Conservation (phyloP, 2,888 invertebrate genomes). For the Spicauda simplicius region DNA sequence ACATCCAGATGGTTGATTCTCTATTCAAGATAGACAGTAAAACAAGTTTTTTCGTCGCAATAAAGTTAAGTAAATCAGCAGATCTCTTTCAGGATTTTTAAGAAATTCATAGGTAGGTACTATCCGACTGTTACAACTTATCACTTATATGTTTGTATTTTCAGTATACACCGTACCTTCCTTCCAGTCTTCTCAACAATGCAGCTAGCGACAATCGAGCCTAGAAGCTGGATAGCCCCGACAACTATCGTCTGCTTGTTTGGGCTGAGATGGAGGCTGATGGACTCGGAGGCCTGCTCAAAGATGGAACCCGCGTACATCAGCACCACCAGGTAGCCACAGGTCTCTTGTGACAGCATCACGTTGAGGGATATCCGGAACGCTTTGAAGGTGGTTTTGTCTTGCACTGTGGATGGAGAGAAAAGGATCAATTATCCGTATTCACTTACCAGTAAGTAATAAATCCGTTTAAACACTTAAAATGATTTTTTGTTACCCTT, state of each 20-base stretch:
- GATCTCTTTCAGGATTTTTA: too few relatives aligned
- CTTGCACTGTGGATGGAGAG: slow-evolving; percentile 58
- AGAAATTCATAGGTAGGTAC: too few relatives aligned
- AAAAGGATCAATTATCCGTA: too few relatives aligned
- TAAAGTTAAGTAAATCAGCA: too few relatives aligned
- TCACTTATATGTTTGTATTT: too few relatives aligned
- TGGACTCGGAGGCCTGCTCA: slow-evolving; percentile 74
- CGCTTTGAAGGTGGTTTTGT: slow-evolving; percentile 78
- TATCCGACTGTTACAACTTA: too few relatives aligned
- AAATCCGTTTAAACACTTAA: too few relatives aligned
- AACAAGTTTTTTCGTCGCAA: too few relatives aligned
- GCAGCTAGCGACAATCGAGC: slow-evolving; percentile 76
- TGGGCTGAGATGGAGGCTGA: slow-evolving; percentile 72
- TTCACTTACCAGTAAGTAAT: too few relatives aligned
- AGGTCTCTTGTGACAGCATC: slow-evolving; percentile 79
- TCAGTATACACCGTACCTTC: slow-evolving; percentile 57
- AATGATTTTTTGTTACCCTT: too few relatives aligned
- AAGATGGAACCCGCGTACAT: slow-evolving; percentile 81
- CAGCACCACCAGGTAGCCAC: slow-evolving; percentile 79
- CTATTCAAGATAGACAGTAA: too few relatives aligned
- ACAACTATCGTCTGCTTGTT: slow-evolving; percentile 80
- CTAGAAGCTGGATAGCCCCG: slow-evolving; percentile 72
- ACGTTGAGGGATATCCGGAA: slow-evolving; percentile 76
- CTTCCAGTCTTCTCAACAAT: slow-evolving; percentile 78
- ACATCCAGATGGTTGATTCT: too few relatives aligned